Evolutionary conservation across 2,888 invertebrate genomes (phyloP), one percentile per base, ranked within the genome.

Genomic region (Protodeltote pygarga): DNA sequence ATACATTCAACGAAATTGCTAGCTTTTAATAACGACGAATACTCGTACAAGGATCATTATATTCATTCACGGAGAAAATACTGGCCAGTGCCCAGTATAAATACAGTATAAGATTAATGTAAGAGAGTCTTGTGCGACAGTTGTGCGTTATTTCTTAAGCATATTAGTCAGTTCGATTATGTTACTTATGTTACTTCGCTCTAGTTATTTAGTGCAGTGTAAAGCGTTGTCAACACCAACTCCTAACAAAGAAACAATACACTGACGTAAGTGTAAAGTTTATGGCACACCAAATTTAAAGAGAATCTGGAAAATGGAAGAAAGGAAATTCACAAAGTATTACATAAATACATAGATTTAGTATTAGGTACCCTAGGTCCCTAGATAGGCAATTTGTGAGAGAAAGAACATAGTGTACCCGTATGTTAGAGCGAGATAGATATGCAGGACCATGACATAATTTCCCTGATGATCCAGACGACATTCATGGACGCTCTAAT

Each of bases 221-320:
- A 41, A 41, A 34, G 24, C 17, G 37, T 54, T 19, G n/a, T 46
- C 23, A 34, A 31, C 33, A 46, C 23, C 17, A 20, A 51, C 31
- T 20, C 23, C 16, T 29, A 41, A 53, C 38, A 37, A 51, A 54
- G 48, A 53, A 47, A 53, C 31, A 29, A 23, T 27, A 53, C 60
- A 60, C 51, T 5, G 4, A 27, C 9, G 31, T 28, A 17, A 41
- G 34, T 51, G 51, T 37, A 17, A 9, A 41, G 17, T 42, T 39
- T 71, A 73, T 74, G 73, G 73, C 73, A 74, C 73, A 65, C 46
- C 48, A 61, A 60, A 69, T 67, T 53, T 51, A 47, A 60, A 41
- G 33, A 42, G 33, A 54, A 61, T 52, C 34, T 55, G 51, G 19
- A 38, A 51, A 45, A 53, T 50, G 4, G 29, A 27, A 40, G 10